Percentiles rank a stretch among this genome's conserved stretches.
phyloP scores from a whole-genome alignment of 2,113 vertebrate genomes.

The Dendrocopos noguchii region DNA sequence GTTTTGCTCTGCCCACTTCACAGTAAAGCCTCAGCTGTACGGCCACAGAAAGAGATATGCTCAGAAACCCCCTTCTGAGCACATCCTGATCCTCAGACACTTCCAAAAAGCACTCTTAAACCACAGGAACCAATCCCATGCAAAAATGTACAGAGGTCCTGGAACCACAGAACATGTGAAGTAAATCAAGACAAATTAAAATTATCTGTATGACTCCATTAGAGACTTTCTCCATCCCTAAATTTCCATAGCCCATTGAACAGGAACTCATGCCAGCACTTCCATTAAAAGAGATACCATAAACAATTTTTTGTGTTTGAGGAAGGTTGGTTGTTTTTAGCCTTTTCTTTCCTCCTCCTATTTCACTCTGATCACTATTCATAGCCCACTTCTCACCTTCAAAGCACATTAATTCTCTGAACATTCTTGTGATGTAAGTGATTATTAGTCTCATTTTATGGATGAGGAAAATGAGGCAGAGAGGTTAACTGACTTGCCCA shows the following conservation, averaged over 20 bases:
- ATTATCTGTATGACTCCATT: not conserved
- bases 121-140: not conserved
- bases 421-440: not conserved
- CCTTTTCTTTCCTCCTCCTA: not conserved
- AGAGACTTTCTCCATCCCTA: not conserved
- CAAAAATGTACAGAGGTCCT: not conserved
- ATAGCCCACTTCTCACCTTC: slow-evolving; percentile 17
- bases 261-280: not conserved
- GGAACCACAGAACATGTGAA: accelerated
- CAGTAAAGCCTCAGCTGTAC: not conserved
- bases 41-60: no score
- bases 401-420: slow-evolving; percentile 23
- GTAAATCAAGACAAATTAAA: not conserved
- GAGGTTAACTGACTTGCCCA: slow-evolving; percentile 30
- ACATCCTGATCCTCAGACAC: not conserved
- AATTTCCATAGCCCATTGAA: not conserved
- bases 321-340: not conserved
- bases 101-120: not conserved
- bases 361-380: not conserved
- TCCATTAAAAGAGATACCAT: not conserved
- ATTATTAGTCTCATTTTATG: slow-evolving; percentile 9
- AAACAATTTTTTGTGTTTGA: not conserved
- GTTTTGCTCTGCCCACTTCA: not conserved
- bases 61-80: accelerated
- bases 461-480: not conserved